Conservation (phyloP, 1,140 invertebrate species). For the Drosophila pectinifera region DNA sequence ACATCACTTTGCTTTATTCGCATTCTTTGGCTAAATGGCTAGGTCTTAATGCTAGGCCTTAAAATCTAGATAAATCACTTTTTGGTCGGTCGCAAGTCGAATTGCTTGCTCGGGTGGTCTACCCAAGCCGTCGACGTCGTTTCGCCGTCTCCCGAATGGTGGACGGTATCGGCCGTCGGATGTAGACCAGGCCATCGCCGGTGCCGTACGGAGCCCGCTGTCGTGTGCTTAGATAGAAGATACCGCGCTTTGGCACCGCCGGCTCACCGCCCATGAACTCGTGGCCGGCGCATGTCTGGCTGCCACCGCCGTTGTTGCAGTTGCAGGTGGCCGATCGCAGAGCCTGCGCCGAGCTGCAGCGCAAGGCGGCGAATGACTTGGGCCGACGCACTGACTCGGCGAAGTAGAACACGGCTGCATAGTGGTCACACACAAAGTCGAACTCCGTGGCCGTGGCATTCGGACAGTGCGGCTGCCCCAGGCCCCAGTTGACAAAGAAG, state of each 20-base stretch:
- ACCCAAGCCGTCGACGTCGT: background rate
- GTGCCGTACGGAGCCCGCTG: conserved; percentile 49
- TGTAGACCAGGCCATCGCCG: conserved; percentile 56
- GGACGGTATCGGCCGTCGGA: conserved; percentile 48
- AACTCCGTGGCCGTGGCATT: conserved; percentile 79
- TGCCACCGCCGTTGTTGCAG: conserved; percentile 34
- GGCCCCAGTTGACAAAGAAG: conserved; percentile 90
- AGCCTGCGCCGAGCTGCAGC: conserved; percentile 43
- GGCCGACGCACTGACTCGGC: conserved; percentile 71
- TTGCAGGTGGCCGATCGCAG: conserved; percentile 44
- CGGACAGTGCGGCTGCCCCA: conserved; percentile 89
- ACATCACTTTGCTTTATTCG: conserved; percentile 24
- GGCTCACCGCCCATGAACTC: conserved; percentile 80
- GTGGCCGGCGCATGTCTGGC: conserved; percentile 43
- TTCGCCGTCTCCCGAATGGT: conserved; percentile 46
- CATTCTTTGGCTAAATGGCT: conserved; percentile 31
- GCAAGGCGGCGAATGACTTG: conserved; percentile 59
- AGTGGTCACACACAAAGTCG: conserved; percentile 78
- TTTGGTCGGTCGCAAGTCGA: conserved; percentile 34
- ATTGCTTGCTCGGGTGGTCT: background rate
- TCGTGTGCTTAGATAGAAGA: conserved; percentile 73
- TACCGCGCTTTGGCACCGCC: conserved; percentile 64
- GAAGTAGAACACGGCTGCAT: conserved; percentile 76
- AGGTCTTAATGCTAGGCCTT: conserved; percentile 9
- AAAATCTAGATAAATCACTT: conserved; percentile 26